Evolutionary conservation across 2,888 invertebrate species (phyloP).

Genomic region (Aromia moschata): DNA sequence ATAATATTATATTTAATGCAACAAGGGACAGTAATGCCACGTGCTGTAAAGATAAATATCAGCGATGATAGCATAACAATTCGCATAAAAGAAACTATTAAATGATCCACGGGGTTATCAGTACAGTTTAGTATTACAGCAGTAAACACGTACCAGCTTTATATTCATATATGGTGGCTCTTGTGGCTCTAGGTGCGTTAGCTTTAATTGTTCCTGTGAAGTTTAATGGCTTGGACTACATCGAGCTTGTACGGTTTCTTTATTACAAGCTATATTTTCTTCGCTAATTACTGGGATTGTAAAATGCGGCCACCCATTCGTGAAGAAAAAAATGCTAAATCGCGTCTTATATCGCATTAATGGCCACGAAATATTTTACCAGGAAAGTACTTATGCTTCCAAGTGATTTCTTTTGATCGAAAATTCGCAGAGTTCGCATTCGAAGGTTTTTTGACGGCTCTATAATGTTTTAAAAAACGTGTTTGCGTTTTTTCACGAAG

Average conservation of each 20-base stretch:
- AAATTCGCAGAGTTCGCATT: no score
- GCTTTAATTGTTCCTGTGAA: background rate
- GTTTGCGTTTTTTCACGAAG: no score
- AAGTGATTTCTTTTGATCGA: no score
- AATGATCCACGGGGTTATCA: slow-evolving; percentile 4
- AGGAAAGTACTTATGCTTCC: no score
- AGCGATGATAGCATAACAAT: background rate
- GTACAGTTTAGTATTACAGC: slow-evolving; percentile 2
- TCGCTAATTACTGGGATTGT: no score
- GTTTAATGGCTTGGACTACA: background rate
- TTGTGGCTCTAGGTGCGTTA: background rate
- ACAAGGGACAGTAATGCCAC: background rate
- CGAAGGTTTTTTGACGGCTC: no score
- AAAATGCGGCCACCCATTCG: no score
- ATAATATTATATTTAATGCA: background rate
- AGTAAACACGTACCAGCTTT: background rate
- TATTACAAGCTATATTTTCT: background rate
- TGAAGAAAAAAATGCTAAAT: no score
- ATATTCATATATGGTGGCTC: slow-evolving; percentile 6
- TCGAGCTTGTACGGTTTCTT: background rate
- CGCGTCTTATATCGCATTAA: no score
- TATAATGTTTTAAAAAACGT: no score
- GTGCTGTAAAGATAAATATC: slow-evolving; percentile 1
- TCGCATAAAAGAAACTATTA: slow-evolving; percentile 5
- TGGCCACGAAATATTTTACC: no score